Evolutionary conservation across 2,888 invertebrate species (phyloP).

Genomic region (Tricholauxania praeusta): DNA sequence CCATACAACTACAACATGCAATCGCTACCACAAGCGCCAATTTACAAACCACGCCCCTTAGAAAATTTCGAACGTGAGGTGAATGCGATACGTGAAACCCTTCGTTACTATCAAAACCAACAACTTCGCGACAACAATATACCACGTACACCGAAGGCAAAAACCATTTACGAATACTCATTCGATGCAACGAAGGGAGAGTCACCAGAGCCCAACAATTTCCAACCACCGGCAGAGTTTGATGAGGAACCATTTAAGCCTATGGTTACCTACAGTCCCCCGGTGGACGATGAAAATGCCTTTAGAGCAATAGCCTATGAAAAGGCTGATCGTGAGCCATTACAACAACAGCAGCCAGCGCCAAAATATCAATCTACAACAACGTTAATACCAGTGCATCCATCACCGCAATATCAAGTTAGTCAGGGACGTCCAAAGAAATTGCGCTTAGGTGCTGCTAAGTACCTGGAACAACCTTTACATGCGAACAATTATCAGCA

Average conservation of each 20-base stretch:
- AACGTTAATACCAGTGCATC: constrained; percentile 48
- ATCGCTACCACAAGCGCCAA: constrained; percentile 37
- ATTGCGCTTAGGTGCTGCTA: constrained; percentile 48
- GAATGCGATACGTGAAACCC: constrained; percentile 75
- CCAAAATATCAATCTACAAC: constrained; percentile 58
- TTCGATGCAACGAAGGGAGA: constrained; percentile 72
- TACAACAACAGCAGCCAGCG: constrained; percentile 38
- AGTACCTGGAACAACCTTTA: constrained; percentile 47
- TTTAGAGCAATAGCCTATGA: constrained; percentile 67
- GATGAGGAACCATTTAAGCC: constrained; percentile 74
- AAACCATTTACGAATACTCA: constrained; percentile 78
- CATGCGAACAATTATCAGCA: constrained; percentile 6
- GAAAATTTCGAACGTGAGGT: constrained; percentile 76
- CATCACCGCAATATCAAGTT: constrained; percentile 34
- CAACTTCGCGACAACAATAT: constrained; percentile 67
- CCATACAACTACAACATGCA: constrained; percentile 42
- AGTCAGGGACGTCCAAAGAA: constrained; percentile 44
- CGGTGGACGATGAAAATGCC: constrained; percentile 62
- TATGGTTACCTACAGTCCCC: constrained; percentile 71
- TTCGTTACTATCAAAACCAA: constrained; percentile 74
- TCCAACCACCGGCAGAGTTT: constrained; percentile 67
- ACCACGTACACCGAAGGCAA: constrained; percentile 66
- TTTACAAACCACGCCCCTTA: constrained; percentile 53
- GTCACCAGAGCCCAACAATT: constrained; percentile 33
- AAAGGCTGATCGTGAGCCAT: constrained; percentile 67